Conservation (phyloP, 2,888 invertebrate genomes). For the Hedychridium roseum region DNA sequence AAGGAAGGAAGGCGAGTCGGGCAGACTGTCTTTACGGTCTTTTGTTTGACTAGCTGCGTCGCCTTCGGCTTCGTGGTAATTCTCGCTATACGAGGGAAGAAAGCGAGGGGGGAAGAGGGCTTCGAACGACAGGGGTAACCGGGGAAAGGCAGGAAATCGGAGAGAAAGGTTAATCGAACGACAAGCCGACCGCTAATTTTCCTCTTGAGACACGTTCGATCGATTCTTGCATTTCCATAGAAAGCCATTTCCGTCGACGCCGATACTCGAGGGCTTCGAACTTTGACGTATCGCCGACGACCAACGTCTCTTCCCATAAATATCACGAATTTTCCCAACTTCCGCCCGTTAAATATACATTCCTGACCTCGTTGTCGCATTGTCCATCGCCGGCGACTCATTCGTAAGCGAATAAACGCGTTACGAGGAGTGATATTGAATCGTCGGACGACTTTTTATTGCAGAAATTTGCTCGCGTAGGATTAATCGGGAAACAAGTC, state of each 20-base stretch:
- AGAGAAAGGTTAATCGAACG: conserved; percentile 48
- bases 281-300: no score
- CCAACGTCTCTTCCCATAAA: no score
- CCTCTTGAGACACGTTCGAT: conserved; percentile 28
- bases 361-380: no score
- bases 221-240: conserved; percentile 1
- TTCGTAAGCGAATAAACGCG: no score
- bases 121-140: conserved; percentile 18
- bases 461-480: no score
- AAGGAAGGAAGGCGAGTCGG: conserved; percentile 36
- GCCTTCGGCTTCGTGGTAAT: conserved; percentile 41
- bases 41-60: conserved; percentile 55
- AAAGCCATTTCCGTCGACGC: not conserved
- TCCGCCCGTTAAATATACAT: no score
- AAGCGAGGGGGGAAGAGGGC: conserved; percentile 26
- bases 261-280: not conserved
- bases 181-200: conserved; percentile 40
- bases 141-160: conserved; percentile 33
- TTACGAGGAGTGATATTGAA: no score
- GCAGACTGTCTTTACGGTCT: conserved; percentile 44
- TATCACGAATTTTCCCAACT: no score
- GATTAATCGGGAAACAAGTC: no score
- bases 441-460: no score
- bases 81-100: conserved; percentile 39
- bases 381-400: no score